Evolutionary conservation across 2,797 vertebrate genomes (phyloP).

Genomic region (Thalassophryne amazonica): DNA sequence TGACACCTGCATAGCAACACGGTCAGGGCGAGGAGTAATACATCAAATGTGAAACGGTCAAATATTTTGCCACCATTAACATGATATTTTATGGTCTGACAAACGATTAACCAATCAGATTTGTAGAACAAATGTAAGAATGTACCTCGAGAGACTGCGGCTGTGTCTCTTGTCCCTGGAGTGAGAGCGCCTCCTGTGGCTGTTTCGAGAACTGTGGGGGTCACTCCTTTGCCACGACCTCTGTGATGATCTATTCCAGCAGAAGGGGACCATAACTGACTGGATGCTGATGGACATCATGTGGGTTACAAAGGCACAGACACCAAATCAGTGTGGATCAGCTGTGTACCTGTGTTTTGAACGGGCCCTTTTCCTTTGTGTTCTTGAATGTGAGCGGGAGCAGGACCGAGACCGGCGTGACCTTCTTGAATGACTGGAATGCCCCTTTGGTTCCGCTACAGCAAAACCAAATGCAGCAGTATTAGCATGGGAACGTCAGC

Average conservation of each 20-base stretch:
- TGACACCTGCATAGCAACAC: too few relatives aligned
- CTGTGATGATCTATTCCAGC: slow-evolving; percentile 79
- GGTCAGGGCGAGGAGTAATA: too few relatives aligned
- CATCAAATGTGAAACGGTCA: too few relatives aligned
- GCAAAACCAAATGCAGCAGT: background rate
- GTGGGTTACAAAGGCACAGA: too few relatives aligned
- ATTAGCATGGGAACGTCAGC: background rate
- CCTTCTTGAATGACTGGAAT: slow-evolving; percentile 62
- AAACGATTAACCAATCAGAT: too few relatives aligned
- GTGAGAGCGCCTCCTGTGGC: slow-evolving; percentile 83
- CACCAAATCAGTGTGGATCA: too few relatives aligned
- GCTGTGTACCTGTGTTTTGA: slow-evolving; percentile 86
- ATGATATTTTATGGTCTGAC: too few relatives aligned
- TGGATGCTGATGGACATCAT: background rate
- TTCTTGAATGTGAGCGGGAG: slow-evolving; percentile 83
- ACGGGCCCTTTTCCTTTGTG: slow-evolving; percentile 85
- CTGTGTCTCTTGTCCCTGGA: slow-evolving; percentile 84
- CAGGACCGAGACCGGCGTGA: slow-evolving; percentile 76
- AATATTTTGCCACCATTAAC: too few relatives aligned
- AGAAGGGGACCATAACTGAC: background rate
- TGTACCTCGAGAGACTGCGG: slow-evolving; percentile 86
- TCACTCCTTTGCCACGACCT: slow-evolving; percentile 78
- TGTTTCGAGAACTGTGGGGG: slow-evolving; percentile 78
- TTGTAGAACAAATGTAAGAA: too few relatives aligned
- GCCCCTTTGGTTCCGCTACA: slow-evolving; percentile 65